Percentiles rank a stretch among this genome's conserved stretches.
Evolutionary conservation across 2,797 vertebrate genomes (phyloP).

Genomic region (Nasua narica): DNA sequence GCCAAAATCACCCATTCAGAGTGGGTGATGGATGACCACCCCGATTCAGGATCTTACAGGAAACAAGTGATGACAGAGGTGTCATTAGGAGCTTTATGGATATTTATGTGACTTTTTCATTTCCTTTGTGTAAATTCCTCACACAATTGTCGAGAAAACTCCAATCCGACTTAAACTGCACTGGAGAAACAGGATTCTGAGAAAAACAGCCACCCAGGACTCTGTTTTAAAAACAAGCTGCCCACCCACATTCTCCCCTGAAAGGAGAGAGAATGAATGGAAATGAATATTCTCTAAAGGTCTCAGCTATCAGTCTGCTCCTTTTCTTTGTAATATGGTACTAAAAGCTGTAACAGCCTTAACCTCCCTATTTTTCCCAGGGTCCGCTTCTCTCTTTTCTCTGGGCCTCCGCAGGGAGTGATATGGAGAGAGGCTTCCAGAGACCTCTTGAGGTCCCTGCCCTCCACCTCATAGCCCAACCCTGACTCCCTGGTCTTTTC

Average conservation of each 20-base stretch:
- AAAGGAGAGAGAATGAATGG: neutral
- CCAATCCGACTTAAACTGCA: neutral
- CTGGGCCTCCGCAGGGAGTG: accelerated
- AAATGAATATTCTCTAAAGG: neutral
- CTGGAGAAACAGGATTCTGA: neutral
- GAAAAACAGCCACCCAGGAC: neutral
- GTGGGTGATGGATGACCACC: accelerated
- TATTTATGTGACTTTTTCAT: neutral
- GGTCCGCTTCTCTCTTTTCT: neutral
- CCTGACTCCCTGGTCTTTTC: neutral
- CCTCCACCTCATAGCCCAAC: accelerated
- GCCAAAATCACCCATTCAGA: accelerated
- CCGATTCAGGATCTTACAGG: accelerated
- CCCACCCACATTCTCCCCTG: neutral
- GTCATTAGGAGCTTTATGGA: neutral
- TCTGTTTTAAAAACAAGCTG: neutral
- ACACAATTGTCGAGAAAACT: neutral
- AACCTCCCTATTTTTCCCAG: neutral
- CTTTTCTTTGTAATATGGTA: neutral
- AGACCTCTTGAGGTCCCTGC: accelerated
- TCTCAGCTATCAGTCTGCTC: neutral
- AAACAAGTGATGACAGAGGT: neutral
- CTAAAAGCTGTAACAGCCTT: neutral
- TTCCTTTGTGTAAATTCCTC: neutral
- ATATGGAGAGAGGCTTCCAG: neutral